phyloP scores from a whole-genome alignment of 1,140 invertebrate genomes.

The Prorops nasuta region DNA sequence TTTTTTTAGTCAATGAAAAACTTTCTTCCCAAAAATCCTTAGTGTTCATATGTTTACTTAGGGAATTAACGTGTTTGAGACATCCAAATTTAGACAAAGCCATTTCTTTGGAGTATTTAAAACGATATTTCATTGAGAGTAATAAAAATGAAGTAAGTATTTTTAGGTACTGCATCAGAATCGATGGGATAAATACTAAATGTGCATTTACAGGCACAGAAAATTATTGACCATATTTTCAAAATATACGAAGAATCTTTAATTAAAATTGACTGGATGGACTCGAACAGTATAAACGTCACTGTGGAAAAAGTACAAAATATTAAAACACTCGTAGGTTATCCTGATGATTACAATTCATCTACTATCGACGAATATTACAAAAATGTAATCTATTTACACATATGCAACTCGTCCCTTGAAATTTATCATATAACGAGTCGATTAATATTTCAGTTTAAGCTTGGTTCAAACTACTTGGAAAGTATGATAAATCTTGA shows the following conservation, averaged over 20 bases:
- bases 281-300: conserved; percentile 16
- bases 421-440: background rate
- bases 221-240: conserved; percentile 29
- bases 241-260: conserved; percentile 22
- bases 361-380: conserved; percentile 5
- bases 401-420: conserved; percentile 17
- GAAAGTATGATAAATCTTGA: too few relatives aligned
- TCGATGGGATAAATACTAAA: too few relatives aligned
- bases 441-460: too few relatives aligned
- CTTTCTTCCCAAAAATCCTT: too few relatives aligned
- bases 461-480: background rate
- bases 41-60: too few relatives aligned
- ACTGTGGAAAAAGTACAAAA: conserved; percentile 19
- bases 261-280: conserved; percentile 17
- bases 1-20: too few relatives aligned
- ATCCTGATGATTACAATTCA: conserved; percentile 19
- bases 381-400: conserved; percentile 13
- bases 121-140: too few relatives aligned
- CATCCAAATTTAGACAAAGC: too few relatives aligned
- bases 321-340: conserved; percentile 18
- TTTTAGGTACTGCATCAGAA: too few relatives aligned
- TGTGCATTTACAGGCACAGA: conserved; percentile 23
- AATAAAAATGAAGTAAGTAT: too few relatives aligned
- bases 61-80: too few relatives aligned
- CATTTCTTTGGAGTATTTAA: too few relatives aligned